Evolutionary conservation across 1,140 invertebrate genomes (phyloP).

Genomic region (Choristoneura fumiferana): DNA sequence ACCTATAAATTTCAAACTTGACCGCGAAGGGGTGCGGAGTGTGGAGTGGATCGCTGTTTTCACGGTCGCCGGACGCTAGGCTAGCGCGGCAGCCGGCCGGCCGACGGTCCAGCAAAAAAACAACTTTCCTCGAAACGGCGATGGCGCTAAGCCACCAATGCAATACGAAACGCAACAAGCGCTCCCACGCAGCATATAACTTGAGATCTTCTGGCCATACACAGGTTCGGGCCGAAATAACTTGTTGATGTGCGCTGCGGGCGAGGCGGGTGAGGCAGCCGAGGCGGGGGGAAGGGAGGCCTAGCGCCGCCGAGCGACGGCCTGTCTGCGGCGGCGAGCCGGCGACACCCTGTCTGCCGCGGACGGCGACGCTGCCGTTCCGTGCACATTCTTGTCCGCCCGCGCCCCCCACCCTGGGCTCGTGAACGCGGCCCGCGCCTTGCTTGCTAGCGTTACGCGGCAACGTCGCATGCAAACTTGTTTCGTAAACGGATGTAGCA

Average conservation of each 20-base stretch:
- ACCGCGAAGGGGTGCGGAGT: no score
- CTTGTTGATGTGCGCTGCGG: conserved; percentile 72
- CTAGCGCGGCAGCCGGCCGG: conserved; percentile 63
- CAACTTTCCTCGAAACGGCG: conserved; percentile 76
- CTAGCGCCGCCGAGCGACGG: conserved; percentile 82
- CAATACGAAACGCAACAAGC: conserved; percentile 48
- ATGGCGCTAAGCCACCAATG: conserved; percentile 65
- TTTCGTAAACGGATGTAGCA: conserved; percentile 83
- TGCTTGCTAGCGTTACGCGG: conserved; percentile 45
- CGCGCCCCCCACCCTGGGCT: conserved; percentile 63
- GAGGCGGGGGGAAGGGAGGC: conserved; percentile 42
- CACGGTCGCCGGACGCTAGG: conserved; percentile 64
- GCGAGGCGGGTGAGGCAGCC: conserved; percentile 54
- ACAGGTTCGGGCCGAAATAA: conserved; percentile 64
- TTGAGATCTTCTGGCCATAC: conserved; percentile 54
- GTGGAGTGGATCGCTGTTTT: conserved; percentile 47
- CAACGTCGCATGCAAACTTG: conserved; percentile 81
- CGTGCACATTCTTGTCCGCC: conserved; percentile 77
- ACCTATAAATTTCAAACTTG: conserved; percentile 13
- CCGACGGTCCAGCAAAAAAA: conserved; percentile 68
- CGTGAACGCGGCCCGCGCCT: conserved; percentile 58
- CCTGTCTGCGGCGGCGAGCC: conserved; percentile 87
- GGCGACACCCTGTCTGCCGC: conserved; percentile 94
- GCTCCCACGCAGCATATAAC: conserved; percentile 28
- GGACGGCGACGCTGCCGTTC: conserved; percentile 85